phyloP scores from a whole-genome alignment of 2,797 vertebrate species.

The Pipistrellus pygmaeus region DNA sequence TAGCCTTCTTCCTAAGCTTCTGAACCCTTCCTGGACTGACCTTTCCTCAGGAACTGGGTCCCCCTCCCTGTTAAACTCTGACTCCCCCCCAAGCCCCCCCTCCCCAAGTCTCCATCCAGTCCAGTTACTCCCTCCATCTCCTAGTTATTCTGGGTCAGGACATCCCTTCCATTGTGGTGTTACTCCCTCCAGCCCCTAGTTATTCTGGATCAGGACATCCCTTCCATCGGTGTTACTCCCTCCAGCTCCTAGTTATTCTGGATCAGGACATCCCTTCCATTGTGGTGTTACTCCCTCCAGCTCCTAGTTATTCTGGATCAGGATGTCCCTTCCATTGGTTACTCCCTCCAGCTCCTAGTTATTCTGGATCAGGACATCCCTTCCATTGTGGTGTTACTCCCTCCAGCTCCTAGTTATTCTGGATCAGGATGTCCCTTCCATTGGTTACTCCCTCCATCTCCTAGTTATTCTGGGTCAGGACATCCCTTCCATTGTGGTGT shows the following conservation, averaged over 20 bases:
- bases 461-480: constrained; percentile 35
- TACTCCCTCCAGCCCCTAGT: background rate
- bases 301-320: constrained; percentile 41
- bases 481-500: constrained; percentile 74
- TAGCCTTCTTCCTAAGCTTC: fast-evolving
- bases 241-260: background rate
- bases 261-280: no score
- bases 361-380: constrained; percentile 41
- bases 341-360: background rate
- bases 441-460: constrained; percentile 15
- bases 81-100: background rate
- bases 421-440: constrained; percentile 58
- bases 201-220: constrained; percentile 44
- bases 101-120: constrained; percentile 48
- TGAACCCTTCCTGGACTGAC: background rate
- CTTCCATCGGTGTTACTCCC: constrained; percentile 35
- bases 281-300: constrained; percentile 66
- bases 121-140: background rate
- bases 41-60: constrained; percentile 63
- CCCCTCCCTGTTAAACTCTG: constrained; percentile 62
- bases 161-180: no score
- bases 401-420: constrained; percentile 32
- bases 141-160: no score
- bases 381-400: constrained; percentile 69
- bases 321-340: constrained; percentile 51